Conservation (phyloP, 2,888 invertebrate genomes). For the Scrobipalpa atriplicella region DNA sequence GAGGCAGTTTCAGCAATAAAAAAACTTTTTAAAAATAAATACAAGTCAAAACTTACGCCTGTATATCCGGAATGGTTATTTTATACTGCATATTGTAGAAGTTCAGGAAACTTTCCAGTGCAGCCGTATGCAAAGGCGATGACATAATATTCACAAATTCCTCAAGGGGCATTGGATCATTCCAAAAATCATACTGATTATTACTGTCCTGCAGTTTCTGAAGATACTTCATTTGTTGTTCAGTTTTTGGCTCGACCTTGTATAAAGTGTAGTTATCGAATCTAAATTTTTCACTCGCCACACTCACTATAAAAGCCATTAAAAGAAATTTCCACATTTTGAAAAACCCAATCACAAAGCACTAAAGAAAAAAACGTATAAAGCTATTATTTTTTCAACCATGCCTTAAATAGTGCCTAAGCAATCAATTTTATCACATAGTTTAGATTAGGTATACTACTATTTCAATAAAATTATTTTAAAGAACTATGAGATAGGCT, state of each 20-base stretch:
- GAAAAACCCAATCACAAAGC: too few relatives aligned
- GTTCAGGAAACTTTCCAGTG: constrained; percentile 61
- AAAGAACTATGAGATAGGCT: too few relatives aligned
- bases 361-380: too few relatives aligned
- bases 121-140: constrained; percentile 58
- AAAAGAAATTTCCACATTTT: constrained; percentile 16
- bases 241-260: constrained; percentile 75
- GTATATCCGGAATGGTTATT: constrained; percentile 14
- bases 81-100: constrained; percentile 38
- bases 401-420: background rate
- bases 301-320: constrained; percentile 28
- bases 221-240: constrained; percentile 73
- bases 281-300: constrained; percentile 51
- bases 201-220: constrained; percentile 67
- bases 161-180: constrained; percentile 54
- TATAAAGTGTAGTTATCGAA: constrained; percentile 77
- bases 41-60: constrained; percentile 3
- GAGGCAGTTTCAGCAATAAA: too few relatives aligned
- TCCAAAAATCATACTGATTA: constrained; percentile 73
- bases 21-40: background rate
- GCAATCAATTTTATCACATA: constrained; percentile 14
- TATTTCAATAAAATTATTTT: background rate
- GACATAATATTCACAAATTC: constrained; percentile 71
- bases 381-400: background rate
- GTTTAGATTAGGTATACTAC: background rate